A percentile compares a stretch with the other conserved stretches of the same genome.
Evolutionary conservation across 2,888 invertebrate species (phyloP).

Genomic region (Eurytoma californica): DNA sequence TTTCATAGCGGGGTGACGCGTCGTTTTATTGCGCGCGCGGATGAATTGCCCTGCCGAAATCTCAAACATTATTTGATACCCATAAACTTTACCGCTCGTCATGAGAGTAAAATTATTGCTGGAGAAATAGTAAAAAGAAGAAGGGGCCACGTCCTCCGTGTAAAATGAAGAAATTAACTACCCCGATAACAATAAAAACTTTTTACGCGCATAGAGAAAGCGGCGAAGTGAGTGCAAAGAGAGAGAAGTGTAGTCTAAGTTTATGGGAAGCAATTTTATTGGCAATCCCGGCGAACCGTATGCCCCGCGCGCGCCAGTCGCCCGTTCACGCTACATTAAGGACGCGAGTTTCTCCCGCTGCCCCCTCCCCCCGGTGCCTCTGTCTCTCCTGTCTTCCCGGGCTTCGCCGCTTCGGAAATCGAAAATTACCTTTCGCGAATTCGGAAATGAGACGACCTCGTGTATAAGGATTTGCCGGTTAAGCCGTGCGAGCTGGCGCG

Average conservation of each 20-base stretch:
- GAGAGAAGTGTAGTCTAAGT: constrained; percentile 30
- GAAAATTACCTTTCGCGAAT: constrained; percentile 48
- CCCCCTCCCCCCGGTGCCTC: neutral
- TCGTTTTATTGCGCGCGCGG: too few species aligned
- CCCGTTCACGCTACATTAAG: constrained; percentile 45
- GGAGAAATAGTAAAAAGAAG: neutral
- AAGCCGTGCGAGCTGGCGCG: constrained; percentile 6
- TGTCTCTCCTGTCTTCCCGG: neutral
- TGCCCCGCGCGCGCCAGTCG: constrained; percentile 5
- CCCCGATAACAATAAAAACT: constrained; percentile 37
- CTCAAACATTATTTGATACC: constrained; percentile 5
- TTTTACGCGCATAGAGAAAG: constrained; percentile 19
- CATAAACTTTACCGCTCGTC: neutral
- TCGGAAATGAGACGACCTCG: constrained; percentile 48
- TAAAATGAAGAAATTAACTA: constrained; percentile 37
- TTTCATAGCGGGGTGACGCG: too few species aligned
- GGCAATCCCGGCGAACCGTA: constrained; percentile 36
- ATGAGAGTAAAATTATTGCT: constrained; percentile 22
- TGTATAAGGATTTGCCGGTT: constrained; percentile 39
- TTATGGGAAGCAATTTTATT: constrained; percentile 50
- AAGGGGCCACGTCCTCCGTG: neutral
- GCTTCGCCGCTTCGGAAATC: constrained; percentile 35
- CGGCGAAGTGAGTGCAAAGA: neutral
- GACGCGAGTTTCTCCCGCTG: constrained; percentile 29
- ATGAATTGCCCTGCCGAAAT: neutral